Evolutionary conservation across 2,797 vertebrate species (phyloP), one percentile per base, ranked within the genome.

Genomic region (Myotis myotis): DNA sequence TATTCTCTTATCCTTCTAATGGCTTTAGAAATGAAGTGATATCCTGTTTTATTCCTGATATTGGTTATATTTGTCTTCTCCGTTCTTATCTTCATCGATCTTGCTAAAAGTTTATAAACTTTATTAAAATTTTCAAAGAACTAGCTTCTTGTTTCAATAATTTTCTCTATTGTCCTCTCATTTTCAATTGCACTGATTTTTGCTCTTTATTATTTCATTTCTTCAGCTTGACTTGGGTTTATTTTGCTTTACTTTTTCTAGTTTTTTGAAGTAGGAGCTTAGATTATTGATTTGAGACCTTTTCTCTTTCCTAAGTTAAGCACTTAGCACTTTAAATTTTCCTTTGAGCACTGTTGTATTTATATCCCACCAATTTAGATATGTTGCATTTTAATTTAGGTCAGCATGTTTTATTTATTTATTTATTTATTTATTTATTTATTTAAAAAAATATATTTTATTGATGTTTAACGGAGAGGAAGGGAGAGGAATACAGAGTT

Each of bases 101-200:
- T 92, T 76, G 71, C 57, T 76, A 47, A 55, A 91, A 76, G 57
- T 76, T 68, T 44, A 76, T 55, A 68, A 76, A 44, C 38, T 44
- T 92, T 55, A 89, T 89, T 89, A 68, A 53, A 51, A 16, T 92
- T 74, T 84, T 84, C 36, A 33, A 76, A 75, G 47, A 75, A 55
- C 28, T 75, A 66, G 28, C 28, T 84, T 84, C 20, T 55, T n/a
- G 13, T 51, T 92, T 68, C 8, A 55, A 7, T 55, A 17, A 53
- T 66, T 91, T 86, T 64, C 44, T 62, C 44, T 47, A 25, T 76
- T 76, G 10, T 12, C 60, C 51, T 84, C 57, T 68, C 68, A 5
- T 55, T 78, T 78, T 79, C n/a, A 86, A 38, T 70, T 47, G 38
- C 23, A 60, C 5, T 57, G 47, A 49, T 51, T 53, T 91, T 92